These are phyloP conservation scores for Anguilla obscura DNA, from an alignment of 2,797 vertebrate genomes.

Conservation along the genomic window DNA sequence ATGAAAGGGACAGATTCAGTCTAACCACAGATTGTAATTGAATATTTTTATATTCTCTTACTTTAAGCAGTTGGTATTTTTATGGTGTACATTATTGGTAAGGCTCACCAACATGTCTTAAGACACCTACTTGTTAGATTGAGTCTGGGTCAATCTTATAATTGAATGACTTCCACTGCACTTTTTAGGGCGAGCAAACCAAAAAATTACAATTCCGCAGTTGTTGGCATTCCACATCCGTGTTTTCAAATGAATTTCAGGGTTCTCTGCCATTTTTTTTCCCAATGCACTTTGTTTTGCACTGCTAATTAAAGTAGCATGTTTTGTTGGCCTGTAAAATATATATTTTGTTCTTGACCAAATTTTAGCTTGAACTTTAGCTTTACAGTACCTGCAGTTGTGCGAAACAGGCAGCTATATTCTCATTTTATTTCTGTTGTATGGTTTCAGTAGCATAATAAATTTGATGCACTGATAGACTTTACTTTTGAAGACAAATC, in stretches of 20 bases:
- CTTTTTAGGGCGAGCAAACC: background rate
- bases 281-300: background rate
- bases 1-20: background rate
- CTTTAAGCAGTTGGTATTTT: background rate
- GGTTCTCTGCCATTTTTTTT: background rate
- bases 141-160: background rate
- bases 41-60: background rate
- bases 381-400: background rate
- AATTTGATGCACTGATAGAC: background rate
- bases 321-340: background rate
- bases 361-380: background rate
- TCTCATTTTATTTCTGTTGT: background rate
- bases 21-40: background rate
- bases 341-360: background rate
- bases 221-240: background rate
- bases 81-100: background rate
- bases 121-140: background rate
- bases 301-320: background rate
- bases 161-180: background rate
- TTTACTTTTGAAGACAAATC: background rate
- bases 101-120: background rate
- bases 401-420: background rate
- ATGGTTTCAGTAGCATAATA: background rate
- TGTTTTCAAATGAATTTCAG: background rate
- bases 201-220: background rate